Percentiles rank a stretch among this genome's conserved stretches.
Evolutionary conservation across 2,797 vertebrate genomes (phyloP).

Genomic region (Amniataba percoides): DNA sequence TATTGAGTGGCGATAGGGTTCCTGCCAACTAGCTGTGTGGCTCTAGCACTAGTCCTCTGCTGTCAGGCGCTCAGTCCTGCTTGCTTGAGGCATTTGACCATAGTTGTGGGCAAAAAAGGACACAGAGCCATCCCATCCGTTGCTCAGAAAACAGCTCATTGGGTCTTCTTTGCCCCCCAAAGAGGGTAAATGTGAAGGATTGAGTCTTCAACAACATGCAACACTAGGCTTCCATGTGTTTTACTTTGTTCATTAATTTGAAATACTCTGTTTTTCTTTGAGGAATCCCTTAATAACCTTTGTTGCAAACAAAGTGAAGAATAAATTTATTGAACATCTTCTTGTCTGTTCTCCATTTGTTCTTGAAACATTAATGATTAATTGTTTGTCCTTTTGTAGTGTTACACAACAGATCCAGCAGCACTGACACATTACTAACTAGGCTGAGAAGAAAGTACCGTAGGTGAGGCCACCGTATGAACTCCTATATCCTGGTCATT

Average conservation of each 20-base stretch:
- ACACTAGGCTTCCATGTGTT: conserved; percentile 76
- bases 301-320: conserved; percentile 78
- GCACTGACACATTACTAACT: conserved; percentile 39
- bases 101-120: conserved; percentile 39
- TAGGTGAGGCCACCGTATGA: conserved; percentile 26
- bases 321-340: conserved; percentile 68
- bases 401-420: conserved; percentile 5
- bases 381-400: conserved; percentile 8
- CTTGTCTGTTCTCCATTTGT: conserved; percentile 27
- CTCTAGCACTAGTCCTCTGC: conserved; percentile 57
- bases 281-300: conserved; percentile 66
- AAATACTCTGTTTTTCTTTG: conserved; percentile 62
- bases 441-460: conserved; percentile 51
- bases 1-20: conserved; percentile 36
- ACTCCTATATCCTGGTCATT: conserved; percentile 53
- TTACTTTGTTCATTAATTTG: conserved; percentile 67
- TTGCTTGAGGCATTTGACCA: conserved; percentile 53
- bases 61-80: conserved; percentile 63
- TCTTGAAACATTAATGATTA: not conserved
- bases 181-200: conserved; percentile 41
- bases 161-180: conserved; percentile 22
- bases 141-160: conserved; percentile 41
- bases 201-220: conserved; percentile 59
- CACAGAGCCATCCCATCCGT: conserved; percentile 42
- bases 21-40: conserved; percentile 48